Conservation (phyloP, 2,797 vertebrate species). For the Myotis findleyi region DNA sequence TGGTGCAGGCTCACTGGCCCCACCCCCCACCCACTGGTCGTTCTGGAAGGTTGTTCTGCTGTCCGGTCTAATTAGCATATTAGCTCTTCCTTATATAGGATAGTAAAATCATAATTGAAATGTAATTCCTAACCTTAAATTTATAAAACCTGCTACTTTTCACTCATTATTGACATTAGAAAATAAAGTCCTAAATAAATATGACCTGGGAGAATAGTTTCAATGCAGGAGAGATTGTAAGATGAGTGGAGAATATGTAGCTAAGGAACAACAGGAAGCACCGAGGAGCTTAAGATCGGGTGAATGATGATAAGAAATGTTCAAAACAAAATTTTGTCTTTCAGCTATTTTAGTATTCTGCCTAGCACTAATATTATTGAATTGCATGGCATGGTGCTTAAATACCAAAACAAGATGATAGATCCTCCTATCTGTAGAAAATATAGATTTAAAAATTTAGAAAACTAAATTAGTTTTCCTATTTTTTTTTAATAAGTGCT, state of each 20-base stretch:
- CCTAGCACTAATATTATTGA: background rate
- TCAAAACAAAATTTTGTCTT: background rate
- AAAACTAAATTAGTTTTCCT: background rate
- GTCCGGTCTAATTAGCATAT: too few relatives aligned
- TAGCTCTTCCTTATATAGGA: too few relatives aligned
- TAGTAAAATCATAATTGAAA: background rate
- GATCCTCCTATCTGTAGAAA: background rate
- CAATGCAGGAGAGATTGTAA: background rate
- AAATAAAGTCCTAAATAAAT: background rate
- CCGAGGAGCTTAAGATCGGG: background rate
- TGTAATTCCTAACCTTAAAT: background rate
- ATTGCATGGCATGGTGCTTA: background rate
- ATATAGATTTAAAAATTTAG: background rate
- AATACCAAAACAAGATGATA: background rate
- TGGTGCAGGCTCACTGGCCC: too few relatives aligned
- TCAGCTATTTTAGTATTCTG: background rate
- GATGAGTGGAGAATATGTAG: background rate
- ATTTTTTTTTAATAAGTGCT: background rate
- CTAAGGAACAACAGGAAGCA: accelerated
- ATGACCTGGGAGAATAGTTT: background rate
- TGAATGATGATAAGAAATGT: background rate
- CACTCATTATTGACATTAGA: background rate
- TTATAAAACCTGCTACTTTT: conserved; percentile 16
- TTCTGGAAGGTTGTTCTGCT: too few relatives aligned
- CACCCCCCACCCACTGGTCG: too few relatives aligned